These are phyloP conservation scores for Phalacrocorax brasilianus DNA, from an alignment of 2,113 vertebrate species.

Conservation along the genomic window DNA sequence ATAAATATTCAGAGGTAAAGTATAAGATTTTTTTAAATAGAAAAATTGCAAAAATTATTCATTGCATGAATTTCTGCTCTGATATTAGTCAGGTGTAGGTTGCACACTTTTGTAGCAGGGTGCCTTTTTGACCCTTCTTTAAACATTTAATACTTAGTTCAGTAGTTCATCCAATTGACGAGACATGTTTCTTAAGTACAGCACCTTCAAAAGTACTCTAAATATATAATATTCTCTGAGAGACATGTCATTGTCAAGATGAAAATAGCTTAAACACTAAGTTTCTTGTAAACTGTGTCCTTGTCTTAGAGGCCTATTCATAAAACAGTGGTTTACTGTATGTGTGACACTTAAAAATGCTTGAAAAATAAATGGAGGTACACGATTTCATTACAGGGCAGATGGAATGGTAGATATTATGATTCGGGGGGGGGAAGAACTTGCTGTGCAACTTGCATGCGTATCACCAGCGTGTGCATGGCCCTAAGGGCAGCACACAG, in stretches of 20 bases:
- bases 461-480: conserved; percentile 67
- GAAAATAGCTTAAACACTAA: conserved; percentile 76
- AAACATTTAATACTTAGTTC: conserved; percentile 84
- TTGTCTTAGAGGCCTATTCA: conserved; percentile 65
- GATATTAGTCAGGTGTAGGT: conserved; percentile 64
- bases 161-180: conserved; percentile 76
- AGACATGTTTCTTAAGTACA: conserved; percentile 75
- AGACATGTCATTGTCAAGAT: conserved; percentile 77
- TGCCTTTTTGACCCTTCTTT: conserved; percentile 79
- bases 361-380: conserved; percentile 22
- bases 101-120: conserved; percentile 71
- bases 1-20: conserved; percentile 72
- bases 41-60: conserved; percentile 73
- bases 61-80: conserved; percentile 68
- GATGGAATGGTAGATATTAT: conserved; percentile 53
- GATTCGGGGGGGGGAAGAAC: conserved; percentile 13
- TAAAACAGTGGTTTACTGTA: conserved; percentile 60
- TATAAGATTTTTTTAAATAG: neutral
- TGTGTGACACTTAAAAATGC: conserved; percentile 52
- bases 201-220: conserved; percentile 74
- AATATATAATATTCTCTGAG: conserved; percentile 79
- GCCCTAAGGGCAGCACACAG: conserved; percentile 76
- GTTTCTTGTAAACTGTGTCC: conserved; percentile 71
- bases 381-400: conserved; percentile 52
- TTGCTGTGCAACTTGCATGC: conserved; percentile 75